Percentiles rank a stretch among this genome's conserved stretches.
Evolutionary conservation across 2,113 vertebrate species (phyloP).

Genomic region (Melanerpes aurifrons): DNA sequence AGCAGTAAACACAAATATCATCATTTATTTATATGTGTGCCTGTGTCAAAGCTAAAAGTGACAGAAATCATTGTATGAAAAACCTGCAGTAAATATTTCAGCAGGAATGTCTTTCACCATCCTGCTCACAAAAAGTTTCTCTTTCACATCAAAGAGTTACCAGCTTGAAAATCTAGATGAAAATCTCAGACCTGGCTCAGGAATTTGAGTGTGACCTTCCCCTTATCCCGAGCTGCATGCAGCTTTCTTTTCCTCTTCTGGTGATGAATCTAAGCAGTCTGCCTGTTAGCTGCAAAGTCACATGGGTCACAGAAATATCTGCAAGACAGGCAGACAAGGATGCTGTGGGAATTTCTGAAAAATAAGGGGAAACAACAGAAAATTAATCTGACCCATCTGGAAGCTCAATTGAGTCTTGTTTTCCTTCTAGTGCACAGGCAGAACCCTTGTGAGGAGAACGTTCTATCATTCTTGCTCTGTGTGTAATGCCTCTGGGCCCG

Average conservation of each 20-base stretch:
- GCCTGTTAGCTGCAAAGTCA: neutral
- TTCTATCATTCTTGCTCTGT: constrained; percentile 3
- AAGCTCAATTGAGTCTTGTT: constrained; percentile 48
- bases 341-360: constrained; percentile 27
- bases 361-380: constrained; percentile 33
- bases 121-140: neutral
- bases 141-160: neutral
- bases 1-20: neutral
- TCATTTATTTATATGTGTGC: neutral
- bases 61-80: neutral
- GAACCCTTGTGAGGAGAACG: neutral
- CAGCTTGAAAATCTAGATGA: neutral
- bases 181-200: neutral
- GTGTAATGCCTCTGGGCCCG: neutral
- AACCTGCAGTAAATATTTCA: neutral
- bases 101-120: neutral
- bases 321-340: constrained; percentile 18
- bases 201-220: neutral
- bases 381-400: constrained; percentile 21
- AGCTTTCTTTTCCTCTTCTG: neutral
- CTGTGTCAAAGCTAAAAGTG: neutral
- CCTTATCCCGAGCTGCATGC: neutral
- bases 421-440: neutral
- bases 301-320: constrained; percentile 24
- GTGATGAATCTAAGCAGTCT: neutral